Evolutionary conservation across 2,888 invertebrate genomes (phyloP).

Genomic region (Polylopha cassiicola): DNA sequence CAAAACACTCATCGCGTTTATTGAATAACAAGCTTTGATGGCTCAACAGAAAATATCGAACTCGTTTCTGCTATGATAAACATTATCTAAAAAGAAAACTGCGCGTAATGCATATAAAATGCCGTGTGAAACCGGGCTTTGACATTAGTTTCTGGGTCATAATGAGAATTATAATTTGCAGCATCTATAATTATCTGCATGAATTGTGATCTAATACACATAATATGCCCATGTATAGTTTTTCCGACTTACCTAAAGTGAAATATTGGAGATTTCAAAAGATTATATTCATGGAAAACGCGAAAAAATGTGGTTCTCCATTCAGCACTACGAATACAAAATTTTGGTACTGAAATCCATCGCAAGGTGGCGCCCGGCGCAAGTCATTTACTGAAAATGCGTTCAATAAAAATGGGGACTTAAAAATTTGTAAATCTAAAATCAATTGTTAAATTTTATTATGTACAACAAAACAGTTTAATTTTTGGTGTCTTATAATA

Average conservation of each 20-base stretch:
- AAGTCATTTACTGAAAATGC: slow-evolving; percentile 37
- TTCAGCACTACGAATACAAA: slow-evolving; percentile 77
- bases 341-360: slow-evolving; percentile 62
- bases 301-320: slow-evolving; percentile 73
- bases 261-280: slow-evolving; percentile 64
- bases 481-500: no score
- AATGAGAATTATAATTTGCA: slow-evolving; percentile 50
- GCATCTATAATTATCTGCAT: slow-evolving; percentile 39
- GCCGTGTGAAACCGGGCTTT: slow-evolving; percentile 66
- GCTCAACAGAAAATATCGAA: slow-evolving; percentile 28
- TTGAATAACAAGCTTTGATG: slow-evolving; percentile 11
- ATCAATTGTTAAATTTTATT: no score
- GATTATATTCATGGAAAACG: slow-evolving; percentile 71
- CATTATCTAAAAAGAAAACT: slow-evolving; percentile 34
- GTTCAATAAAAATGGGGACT: slow-evolving; percentile 36
- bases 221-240: slow-evolving; percentile 27
- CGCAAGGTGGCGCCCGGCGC: slow-evolving; percentile 46
- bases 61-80: slow-evolving; percentile 18
- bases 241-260: slow-evolving; percentile 63
- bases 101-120: slow-evolving; percentile 48
- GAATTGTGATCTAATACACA: slow-evolving; percentile 27
- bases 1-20: slow-evolving; percentile 12
- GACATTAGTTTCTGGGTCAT: slow-evolving; percentile 71
- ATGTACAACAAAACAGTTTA: no score
- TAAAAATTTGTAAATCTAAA: no score